Percentiles rank a stretch among this genome's conserved stretches.
Conservation (phyloP, 1,140 invertebrate species). For the Periplaneta americana region DNA sequence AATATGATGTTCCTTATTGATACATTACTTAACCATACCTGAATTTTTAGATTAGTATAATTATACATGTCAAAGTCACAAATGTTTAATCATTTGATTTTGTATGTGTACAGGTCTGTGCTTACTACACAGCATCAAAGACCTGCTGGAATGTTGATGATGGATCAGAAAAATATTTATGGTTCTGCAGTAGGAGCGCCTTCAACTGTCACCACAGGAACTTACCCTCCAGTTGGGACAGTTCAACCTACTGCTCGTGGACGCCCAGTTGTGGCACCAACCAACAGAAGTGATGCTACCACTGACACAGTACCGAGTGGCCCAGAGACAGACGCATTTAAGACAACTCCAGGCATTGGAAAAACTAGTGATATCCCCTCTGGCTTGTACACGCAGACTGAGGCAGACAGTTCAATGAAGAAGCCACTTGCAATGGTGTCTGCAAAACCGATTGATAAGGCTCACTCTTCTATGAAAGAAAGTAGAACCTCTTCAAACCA, state of each 20-base stretch:
- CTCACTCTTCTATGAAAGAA: not conserved
- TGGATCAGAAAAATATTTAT: constrained; percentile 24
- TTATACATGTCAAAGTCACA: too few relatives aligned
- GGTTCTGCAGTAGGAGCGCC: not conserved
- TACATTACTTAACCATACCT: too few relatives aligned
- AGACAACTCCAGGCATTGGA: not conserved
- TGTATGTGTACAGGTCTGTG: constrained; percentile 1
- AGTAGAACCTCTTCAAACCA: not conserved
- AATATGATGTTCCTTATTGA: too few relatives aligned
- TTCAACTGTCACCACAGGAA: constrained; percentile 12
- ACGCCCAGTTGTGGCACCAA: not conserved
- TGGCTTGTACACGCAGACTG: constrained; percentile 19
- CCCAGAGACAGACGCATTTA: not conserved
- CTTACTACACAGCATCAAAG: not conserved
- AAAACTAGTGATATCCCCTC: not conserved
- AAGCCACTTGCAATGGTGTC: not conserved
- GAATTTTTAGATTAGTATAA: too few relatives aligned
- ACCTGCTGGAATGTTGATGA: constrained; percentile 2
- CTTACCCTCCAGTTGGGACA: constrained; percentile 49
- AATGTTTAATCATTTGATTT: too few relatives aligned
- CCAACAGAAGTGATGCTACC: not conserved
- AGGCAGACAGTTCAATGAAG: constrained; percentile 24
- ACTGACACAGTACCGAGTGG: not conserved
- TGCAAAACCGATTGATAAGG: not conserved
- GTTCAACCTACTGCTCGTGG: constrained; percentile 47